These are phyloP conservation scores for Sceloporus undulatus DNA, from an alignment of 2,113 vertebrate species.

Conservation along the genomic window DNA sequence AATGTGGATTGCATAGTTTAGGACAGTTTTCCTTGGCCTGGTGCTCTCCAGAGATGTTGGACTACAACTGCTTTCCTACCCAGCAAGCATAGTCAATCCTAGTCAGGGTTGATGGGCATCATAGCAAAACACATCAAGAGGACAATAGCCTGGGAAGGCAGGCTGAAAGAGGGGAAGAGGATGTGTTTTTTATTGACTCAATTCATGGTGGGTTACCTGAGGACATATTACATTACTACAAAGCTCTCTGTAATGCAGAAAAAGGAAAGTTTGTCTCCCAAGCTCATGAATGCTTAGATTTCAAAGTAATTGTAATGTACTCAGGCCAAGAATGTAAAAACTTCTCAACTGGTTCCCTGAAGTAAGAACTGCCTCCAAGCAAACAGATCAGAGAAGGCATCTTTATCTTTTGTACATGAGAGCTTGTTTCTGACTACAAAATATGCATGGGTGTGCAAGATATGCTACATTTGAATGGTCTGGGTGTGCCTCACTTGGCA, in stretches of 20 bases:
- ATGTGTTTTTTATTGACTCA: not conserved
- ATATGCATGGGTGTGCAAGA: not conserved
- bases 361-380: conserved; percentile 1
- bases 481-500: not conserved
- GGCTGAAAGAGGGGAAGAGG: not conserved
- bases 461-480: not conserved
- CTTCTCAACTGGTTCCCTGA: not conserved
- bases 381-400: not conserved
- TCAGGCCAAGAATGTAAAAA: not conserved
- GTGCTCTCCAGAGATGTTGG: not conserved
- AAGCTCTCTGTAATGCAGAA: not conserved
- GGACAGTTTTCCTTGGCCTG: not conserved
- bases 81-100: not conserved
- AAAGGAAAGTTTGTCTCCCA: not conserved
- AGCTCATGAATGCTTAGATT: not conserved
- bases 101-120: not conserved
- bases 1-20: not conserved
- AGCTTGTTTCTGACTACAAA: not conserved
- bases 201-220: not conserved
- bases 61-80: not conserved
- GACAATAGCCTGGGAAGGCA: not conserved
- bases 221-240: not conserved
- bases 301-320: not conserved
- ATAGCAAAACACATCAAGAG: not conserved
- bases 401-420: not conserved